phyloP scores from a whole-genome alignment of 2,113 vertebrate genomes.

The Sminthopsis crassicaudata region DNA sequence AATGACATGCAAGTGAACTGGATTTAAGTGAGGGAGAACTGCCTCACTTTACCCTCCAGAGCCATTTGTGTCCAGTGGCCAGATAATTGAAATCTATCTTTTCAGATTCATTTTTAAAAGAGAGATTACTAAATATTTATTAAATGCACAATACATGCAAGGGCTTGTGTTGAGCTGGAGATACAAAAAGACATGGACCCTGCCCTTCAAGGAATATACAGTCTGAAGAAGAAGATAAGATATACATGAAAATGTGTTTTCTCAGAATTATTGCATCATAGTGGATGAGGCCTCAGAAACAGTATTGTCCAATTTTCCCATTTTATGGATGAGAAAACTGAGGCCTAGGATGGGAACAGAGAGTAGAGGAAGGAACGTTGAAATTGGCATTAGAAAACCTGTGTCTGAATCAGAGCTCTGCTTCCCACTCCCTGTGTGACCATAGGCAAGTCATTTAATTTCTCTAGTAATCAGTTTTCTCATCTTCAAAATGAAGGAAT shows the following conservation, averaged over 20 bases:
- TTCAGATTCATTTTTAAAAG: constrained; percentile 33
- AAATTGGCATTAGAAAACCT: background rate
- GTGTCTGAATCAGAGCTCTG: background rate
- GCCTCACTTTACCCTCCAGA: no score
- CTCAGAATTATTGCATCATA: background rate
- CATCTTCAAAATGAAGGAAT: background rate
- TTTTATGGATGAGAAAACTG: background rate
- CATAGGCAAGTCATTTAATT: background rate
- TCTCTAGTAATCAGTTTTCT: background rate
- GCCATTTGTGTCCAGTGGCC: no score
- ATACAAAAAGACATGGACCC: background rate
- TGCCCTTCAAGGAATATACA: background rate
- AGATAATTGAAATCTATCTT: constrained; percentile 23
- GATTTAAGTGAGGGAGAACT: no score
- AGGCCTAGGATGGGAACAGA: background rate
- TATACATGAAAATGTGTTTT: background rate
- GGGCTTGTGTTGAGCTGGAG: background rate
- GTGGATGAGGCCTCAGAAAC: background rate
- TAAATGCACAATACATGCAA: background rate
- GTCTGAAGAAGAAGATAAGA: background rate
- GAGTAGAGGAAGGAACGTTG: background rate
- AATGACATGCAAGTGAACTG: no score
- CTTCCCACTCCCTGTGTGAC: background rate
- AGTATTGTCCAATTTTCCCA: background rate
- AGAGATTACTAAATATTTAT: background rate